A percentile compares a stretch with the other conserved stretches of the same genome.
phyloP scores from a whole-genome alignment of 2,888 invertebrate species.

The Aethes cnicana region DNA sequence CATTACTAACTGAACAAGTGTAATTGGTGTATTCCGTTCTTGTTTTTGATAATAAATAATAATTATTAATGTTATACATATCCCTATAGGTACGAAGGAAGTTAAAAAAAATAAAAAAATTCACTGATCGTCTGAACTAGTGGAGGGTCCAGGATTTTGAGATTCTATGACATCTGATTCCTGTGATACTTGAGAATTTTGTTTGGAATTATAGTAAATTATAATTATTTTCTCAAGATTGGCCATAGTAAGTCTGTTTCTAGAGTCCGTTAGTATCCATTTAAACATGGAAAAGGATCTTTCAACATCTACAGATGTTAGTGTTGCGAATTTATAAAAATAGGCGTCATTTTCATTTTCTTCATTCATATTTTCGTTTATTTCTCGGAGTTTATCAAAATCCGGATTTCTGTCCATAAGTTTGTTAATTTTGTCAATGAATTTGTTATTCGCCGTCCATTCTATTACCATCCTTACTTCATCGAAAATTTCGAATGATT shows the following conservation, averaged over 20 bases:
- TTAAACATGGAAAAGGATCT: too few relatives aligned
- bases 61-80: neutral
- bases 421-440: slow-evolving; percentile 6
- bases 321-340: neutral
- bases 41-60: too few relatives aligned
- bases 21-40: too few relatives aligned
- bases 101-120: neutral
- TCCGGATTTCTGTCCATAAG: slow-evolving; percentile 13
- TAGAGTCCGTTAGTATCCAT: too few relatives aligned
- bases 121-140: neutral
- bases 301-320: too few relatives aligned
- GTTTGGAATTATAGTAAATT: too few relatives aligned
- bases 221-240: too few relatives aligned
- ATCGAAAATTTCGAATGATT: slow-evolving; percentile 5
- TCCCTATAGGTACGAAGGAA: neutral
- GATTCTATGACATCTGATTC: neutral
- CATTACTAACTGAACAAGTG: too few relatives aligned
- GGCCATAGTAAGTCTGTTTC: too few relatives aligned
- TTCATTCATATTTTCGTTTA: slow-evolving; percentile 1
- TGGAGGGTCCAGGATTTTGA: neutral
- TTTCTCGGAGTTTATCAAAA: slow-evolving; percentile 6
- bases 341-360: slow-evolving; percentile 3
- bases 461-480: slow-evolving; percentile 6
- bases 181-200: slow-evolving; percentile 1
- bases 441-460: slow-evolving; percentile 7